Conservation (phyloP, 2,113 vertebrate genomes). For the Microcebus ravelobensis region DNA sequence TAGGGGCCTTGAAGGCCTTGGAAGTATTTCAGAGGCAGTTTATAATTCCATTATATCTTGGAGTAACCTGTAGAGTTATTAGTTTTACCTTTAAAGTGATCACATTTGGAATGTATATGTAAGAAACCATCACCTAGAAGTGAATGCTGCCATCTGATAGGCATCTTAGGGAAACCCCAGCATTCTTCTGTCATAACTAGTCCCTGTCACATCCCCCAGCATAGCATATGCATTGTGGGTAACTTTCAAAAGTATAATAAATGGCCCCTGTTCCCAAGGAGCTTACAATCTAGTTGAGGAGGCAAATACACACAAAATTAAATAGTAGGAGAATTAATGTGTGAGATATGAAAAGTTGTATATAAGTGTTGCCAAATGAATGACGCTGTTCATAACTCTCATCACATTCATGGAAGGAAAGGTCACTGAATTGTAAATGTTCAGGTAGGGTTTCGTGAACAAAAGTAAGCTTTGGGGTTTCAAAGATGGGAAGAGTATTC, state of each 20-base stretch:
- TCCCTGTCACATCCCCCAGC: not conserved
- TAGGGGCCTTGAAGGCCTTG: not conserved
- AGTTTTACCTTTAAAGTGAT: not conserved
- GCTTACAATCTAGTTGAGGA: not conserved
- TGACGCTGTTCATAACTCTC: not conserved
- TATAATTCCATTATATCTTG: not conserved
- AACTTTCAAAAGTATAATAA: not conserved
- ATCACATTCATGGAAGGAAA: not conserved
- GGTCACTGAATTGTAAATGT: not conserved
- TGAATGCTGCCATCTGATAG: not conserved
- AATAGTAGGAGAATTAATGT: not conserved
- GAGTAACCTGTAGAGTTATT: not conserved
- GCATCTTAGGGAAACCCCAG: not conserved
- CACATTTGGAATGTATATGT: not conserved
- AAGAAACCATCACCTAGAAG: not conserved
- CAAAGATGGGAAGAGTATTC: not conserved
- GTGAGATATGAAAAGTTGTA: not conserved
- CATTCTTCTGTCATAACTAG: not conserved
- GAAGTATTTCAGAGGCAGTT: constrained; percentile 10
- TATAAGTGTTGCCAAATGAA: not conserved
- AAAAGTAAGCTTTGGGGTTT: not conserved
- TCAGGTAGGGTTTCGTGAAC: not conserved
- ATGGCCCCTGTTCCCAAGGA: not conserved
- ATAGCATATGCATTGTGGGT: not conserved
- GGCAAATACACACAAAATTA: not conserved